Evolutionary conservation across 2,113 vertebrate species (phyloP).

Genomic region (Heterotilapia buettikoferi): DNA sequence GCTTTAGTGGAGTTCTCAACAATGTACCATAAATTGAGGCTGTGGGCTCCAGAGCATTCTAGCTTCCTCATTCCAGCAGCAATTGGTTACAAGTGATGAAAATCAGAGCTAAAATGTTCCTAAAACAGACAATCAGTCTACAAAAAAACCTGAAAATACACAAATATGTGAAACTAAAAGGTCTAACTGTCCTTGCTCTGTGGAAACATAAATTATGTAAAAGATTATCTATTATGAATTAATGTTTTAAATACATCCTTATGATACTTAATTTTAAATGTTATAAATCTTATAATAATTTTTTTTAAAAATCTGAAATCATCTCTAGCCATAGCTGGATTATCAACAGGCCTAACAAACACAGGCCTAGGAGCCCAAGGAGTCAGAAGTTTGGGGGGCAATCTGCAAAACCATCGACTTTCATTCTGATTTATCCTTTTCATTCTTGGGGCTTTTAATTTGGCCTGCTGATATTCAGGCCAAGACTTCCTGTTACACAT

Average conservation of each 20-base stretch:
- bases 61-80: background rate
- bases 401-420: background rate
- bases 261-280: background rate
- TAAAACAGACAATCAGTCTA: background rate
- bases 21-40: constrained; percentile 37
- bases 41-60: background rate
- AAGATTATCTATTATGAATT: background rate
- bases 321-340: background rate
- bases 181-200: background rate
- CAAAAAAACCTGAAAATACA: background rate
- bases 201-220: background rate
- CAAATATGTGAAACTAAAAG: background rate
- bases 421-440: background rate
- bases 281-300: background rate
- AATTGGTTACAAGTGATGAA: constrained; percentile 18
- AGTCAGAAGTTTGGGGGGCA: background rate
- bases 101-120: background rate
- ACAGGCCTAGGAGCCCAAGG: background rate
- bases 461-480: background rate
- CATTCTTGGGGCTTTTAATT: background rate
- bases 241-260: background rate
- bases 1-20: constrained; percentile 31
- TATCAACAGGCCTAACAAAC: background rate
- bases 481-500: background rate
- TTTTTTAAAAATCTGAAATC: fast-evolving